Evolutionary conservation across 2,113 vertebrate genomes (phyloP).

Genomic region (Labrus mixtus): DNA sequence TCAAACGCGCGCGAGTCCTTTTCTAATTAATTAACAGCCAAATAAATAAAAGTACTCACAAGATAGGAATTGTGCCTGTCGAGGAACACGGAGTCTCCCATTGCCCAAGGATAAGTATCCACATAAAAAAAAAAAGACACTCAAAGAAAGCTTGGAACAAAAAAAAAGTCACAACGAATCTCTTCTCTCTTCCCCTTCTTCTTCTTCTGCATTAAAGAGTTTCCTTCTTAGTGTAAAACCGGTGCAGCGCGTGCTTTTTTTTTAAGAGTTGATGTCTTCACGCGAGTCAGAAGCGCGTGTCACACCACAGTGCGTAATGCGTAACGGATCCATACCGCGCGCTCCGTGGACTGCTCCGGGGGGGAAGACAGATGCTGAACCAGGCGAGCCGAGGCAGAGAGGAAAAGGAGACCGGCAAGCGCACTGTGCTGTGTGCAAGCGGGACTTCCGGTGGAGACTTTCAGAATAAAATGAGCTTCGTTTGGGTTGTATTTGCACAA

Average conservation of each 20-base stretch:
- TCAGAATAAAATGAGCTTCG: slow-evolving; percentile 48
- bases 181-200: slow-evolving; percentile 25
- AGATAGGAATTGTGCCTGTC: slow-evolving; percentile 89
- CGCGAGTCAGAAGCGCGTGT: slow-evolving; percentile 42
- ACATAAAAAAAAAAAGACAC: slow-evolving; percentile 76
- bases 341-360: slow-evolving; percentile 51
- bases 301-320: slow-evolving; percentile 60
- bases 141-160: slow-evolving; percentile 10
- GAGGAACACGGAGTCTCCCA: slow-evolving; percentile 89
- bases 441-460: slow-evolving; percentile 9
- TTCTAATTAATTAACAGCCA: slow-evolving; percentile 26
- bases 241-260: background rate
- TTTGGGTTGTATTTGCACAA: background rate
- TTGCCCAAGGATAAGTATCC: slow-evolving; percentile 74
- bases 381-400: slow-evolving; percentile 4
- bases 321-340: slow-evolving; percentile 77
- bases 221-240: background rate
- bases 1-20: background rate
- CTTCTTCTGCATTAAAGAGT: slow-evolving; percentile 2
- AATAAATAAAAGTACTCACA: slow-evolving; percentile 87
- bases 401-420: background rate
- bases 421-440: accelerated
- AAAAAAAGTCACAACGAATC: slow-evolving; percentile 16
- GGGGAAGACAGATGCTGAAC: slow-evolving; percentile 65
- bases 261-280: slow-evolving; percentile 25